Conservation (phyloP, 2,888 invertebrate genomes). For the Amblyjoppa proteus region DNA sequence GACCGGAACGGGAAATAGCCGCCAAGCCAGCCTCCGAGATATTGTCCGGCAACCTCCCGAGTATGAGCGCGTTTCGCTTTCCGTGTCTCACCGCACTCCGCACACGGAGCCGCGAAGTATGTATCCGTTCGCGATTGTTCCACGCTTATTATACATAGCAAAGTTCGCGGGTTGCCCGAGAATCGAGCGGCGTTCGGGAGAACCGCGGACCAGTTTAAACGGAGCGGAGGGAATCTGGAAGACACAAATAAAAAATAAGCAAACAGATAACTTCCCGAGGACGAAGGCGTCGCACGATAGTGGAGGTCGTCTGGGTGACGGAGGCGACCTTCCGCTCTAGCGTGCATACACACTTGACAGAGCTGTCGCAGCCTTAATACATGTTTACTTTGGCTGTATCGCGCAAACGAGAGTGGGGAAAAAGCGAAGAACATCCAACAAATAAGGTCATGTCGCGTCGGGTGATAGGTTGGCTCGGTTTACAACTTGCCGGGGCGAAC, state of each 20-base stretch:
- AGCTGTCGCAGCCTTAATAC: conserved; percentile 8
- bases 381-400: background rate
- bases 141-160: conserved; percentile 38
- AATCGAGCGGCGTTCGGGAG: conserved; percentile 26
- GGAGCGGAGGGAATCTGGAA: background rate
- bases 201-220: background rate
- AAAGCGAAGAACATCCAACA: conserved; percentile 13
- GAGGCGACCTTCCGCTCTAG: background rate
- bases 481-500: conserved; percentile 44
- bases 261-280: conserved; percentile 6
- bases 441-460: conserved; percentile 47
- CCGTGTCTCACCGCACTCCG: background rate
- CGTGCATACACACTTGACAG: background rate
- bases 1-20: conserved; percentile 67
- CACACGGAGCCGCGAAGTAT: background rate
- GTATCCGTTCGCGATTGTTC: conserved; percentile 32
- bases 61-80: conserved; percentile 24
- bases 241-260: background rate
- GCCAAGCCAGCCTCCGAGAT: conserved; percentile 53
- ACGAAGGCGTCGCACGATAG: conserved; percentile 1
- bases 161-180: conserved; percentile 52
- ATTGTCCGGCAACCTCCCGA: conserved; percentile 43
- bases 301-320: background rate
- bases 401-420: background rate
- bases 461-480: conserved; percentile 45